Evolutionary conservation across 53 echinoderm and acorn worm genomes (phyloP), one percentile per base, ranked within the genome.

Genomic region (Luidia sarsii): DNA sequence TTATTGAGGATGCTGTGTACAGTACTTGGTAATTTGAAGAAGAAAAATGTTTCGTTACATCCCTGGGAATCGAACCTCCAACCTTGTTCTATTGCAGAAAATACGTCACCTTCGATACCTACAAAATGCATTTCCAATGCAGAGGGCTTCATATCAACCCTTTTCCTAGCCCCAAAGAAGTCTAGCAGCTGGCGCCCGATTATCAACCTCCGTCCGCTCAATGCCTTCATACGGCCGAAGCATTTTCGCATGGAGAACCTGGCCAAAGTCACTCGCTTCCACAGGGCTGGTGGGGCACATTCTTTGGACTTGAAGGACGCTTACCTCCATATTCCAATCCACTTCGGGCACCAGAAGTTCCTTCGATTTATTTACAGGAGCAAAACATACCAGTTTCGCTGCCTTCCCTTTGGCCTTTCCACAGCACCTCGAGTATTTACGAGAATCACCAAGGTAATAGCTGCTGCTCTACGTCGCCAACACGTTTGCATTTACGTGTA

Each of bases 361-460:
- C 67, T 82, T 0, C 50, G 32, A 20, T 67, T 82, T 3, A 36
- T 55, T 10, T 52, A 67, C 36, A 7, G 6, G 37, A 33, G 33
- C 53, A 67, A 38, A 16, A 57, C 54, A 1, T 68, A 68, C 62
- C 28, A 60, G 52, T 87, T 65, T 52, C 29, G 37, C 23, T 75
- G 69, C 15, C 79, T 81, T 32, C 49, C 67, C 19, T 54, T 80
- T 18, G 54, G 65, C 24, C 66, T 80, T 3, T 55, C 82, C 14
- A 71, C 85, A 51, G 52, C 48, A 3, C 66, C 74, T 16, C 64
- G 71, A 28, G 83, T 85, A 8, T 85, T 74, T 36, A 85, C 85
- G 22, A 71, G 64, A 20, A 48, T 64, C 1, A 61, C 71, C 75
- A 85, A 63, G 50, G 63, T 64, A 8, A n/a, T 74, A 2, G 75